Evolutionary conservation across 2,888 invertebrate species (phyloP).

Genomic region (Agonopterix arenella): DNA sequence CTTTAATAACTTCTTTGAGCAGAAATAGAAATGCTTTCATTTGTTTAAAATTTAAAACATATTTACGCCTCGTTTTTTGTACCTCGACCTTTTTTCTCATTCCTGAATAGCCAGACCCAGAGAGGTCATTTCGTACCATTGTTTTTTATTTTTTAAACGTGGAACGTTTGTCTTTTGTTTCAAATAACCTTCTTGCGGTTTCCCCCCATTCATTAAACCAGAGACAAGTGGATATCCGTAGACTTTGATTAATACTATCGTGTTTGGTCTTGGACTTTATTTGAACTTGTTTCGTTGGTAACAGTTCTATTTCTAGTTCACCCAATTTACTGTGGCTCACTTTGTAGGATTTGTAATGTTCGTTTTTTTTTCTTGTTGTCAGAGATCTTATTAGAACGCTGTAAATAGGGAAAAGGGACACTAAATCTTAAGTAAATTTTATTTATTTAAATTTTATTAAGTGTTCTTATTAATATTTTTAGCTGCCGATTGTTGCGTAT

Average conservation of each 20-base stretch:
- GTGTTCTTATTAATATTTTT: no score
- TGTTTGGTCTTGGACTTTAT: background rate
- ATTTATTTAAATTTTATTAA: no score
- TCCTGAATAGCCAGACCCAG: conserved; percentile 11
- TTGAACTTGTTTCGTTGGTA: background rate
- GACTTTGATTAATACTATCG: background rate
- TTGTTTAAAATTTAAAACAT: background rate
- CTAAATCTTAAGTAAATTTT: no score
- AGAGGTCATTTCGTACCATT: conserved; percentile 26
- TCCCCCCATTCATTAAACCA: conserved; percentile 48
- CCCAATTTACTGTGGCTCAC: background rate
- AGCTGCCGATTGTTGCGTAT: no score
- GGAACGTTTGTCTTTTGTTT: conserved; percentile 43
- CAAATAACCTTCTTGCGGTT: conserved; percentile 38
- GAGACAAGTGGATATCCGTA: conserved; percentile 40
- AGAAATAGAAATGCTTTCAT: background rate
- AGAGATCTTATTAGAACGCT: no score
- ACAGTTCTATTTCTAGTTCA: background rate
- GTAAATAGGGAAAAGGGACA: no score
- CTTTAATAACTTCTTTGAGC: background rate
- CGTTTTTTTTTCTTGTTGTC: no score
- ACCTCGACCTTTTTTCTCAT: conserved; percentile 15
- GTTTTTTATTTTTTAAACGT: conserved; percentile 22
- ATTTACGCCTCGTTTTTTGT: conserved; percentile 5
- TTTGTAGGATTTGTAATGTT: no score